Conservation (phyloP, 2,113 vertebrate genomes). For the Merops nubicus region DNA sequence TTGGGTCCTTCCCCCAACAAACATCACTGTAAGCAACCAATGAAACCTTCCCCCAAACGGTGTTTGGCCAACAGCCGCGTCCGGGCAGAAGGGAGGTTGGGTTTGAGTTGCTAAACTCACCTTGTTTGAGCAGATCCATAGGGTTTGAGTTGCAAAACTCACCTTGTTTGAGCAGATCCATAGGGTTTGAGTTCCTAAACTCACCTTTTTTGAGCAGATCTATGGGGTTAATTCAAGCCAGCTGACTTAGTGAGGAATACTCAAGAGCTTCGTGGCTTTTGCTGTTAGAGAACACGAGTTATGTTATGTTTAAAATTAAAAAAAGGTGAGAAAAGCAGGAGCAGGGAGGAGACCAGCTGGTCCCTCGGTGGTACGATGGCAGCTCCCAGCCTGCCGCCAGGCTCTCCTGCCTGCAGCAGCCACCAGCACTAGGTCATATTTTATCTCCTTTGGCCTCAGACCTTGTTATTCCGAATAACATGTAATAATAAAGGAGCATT, state of each 20-base stretch:
- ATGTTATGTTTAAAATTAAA: accelerated
- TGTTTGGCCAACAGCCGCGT: accelerated
- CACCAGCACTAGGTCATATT: background rate
- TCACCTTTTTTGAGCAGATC: background rate
- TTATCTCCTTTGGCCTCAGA: background rate
- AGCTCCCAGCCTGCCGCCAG: background rate
- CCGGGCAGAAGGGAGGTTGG: background rate
- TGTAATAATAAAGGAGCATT: background rate
- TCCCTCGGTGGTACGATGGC: background rate
- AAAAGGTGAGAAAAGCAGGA: background rate
- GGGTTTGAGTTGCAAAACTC: background rate
- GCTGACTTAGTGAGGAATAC: background rate
- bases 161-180: background rate
- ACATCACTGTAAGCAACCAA: accelerated
- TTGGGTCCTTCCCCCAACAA: background rate
- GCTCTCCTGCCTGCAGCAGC: background rate
- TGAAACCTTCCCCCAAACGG: accelerated
- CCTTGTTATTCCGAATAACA: background rate
- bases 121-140: background rate
- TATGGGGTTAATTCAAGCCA: background rate
- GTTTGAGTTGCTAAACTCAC: background rate
- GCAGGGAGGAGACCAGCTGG: background rate
- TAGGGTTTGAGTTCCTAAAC: background rate
- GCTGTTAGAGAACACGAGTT: accelerated
- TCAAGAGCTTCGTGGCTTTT: accelerated